phyloP scores from a whole-genome alignment of 2,888 invertebrate species.

The Sceliomorpha sp. region DNA sequence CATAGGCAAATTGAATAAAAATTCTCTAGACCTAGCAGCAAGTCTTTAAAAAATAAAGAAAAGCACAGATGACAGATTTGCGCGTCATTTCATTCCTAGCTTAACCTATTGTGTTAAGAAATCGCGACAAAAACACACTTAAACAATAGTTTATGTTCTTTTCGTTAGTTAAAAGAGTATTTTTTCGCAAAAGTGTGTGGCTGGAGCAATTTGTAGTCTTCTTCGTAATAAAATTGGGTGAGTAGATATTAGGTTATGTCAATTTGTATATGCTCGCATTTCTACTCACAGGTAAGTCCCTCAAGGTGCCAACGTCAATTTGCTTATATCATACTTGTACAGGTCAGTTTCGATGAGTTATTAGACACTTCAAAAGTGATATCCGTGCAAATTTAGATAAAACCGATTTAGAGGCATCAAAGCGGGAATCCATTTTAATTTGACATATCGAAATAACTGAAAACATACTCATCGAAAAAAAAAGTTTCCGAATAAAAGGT shows the following conservation, averaged over 20 bases:
- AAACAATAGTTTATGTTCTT: not conserved
- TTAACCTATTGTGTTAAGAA: not conserved
- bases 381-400: no score
- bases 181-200: not conserved
- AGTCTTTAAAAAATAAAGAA: not conserved
- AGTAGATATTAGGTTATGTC: conserved; percentile 5
- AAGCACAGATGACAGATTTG: not conserved
- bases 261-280: conserved; percentile 8
- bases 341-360: no score
- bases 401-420: no score
- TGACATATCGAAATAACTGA: no score
- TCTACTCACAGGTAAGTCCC: no score
- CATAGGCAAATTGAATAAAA: no score
- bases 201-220: not conserved
- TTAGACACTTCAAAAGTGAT: no score
- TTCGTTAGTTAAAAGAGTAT: not conserved
- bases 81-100: not conserved
- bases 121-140: not conserved
- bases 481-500: no score
- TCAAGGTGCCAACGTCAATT: no score
- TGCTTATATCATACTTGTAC: no score
- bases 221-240: conserved; percentile 4
- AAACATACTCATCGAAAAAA: no score
- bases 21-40: not conserved
- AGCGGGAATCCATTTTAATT: no score